Evolutionary conservation across 1,140 invertebrate genomes (phyloP), one percentile per base, ranked within the genome.

Genomic region (Druon quercuslanigerum): DNA sequence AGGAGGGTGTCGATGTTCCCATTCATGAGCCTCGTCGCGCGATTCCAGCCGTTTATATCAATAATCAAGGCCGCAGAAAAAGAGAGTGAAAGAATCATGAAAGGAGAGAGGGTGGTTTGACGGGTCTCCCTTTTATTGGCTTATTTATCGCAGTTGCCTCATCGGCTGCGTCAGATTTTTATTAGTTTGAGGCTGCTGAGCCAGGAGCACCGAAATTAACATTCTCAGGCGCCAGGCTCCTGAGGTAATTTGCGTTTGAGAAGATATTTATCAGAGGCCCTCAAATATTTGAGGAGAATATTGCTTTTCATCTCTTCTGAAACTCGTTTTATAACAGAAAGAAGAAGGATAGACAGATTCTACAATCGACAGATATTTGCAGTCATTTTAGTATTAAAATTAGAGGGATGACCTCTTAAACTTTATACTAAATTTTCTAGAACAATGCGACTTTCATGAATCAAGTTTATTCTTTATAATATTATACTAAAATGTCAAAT

Each of bases 141-240:
- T 84, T 82, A 82, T 84, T 84, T 79, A 82, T 80, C 77, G 80
- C 74, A 77, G 71, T 81, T 76, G 72, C 76, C 56, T 77, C 76
- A 81, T 81, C 79, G 79, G 77, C 75, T 80, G 76, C 19, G 46
- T 76, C 79, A 81, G 82, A 84, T 82, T 84, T 84, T 81, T 83
- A 83, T 83, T 83, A 81, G 78, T 74, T 77, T 77, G 79, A 80
- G 73, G 82, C 66, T 72, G 72, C 73, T 71, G 57, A 79, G 75
- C 75, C 77, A 74, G 80, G 76, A 82, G 76, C 72, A 72, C 66
- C 50, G 72, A 72, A 79, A 66, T 66, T 40, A 40, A n/a, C 14
- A 40, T n/a, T 7, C 4, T n/a, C 14, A 46, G 14, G 57, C 20
- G 20, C 11, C 17, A 66, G 9, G 17, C 13, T 56, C 40, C 40